Evolutionary conservation across 1,140 invertebrate genomes (phyloP), one percentile per base, ranked within the genome.

Genomic region (Drosophila arawakana): DNA sequence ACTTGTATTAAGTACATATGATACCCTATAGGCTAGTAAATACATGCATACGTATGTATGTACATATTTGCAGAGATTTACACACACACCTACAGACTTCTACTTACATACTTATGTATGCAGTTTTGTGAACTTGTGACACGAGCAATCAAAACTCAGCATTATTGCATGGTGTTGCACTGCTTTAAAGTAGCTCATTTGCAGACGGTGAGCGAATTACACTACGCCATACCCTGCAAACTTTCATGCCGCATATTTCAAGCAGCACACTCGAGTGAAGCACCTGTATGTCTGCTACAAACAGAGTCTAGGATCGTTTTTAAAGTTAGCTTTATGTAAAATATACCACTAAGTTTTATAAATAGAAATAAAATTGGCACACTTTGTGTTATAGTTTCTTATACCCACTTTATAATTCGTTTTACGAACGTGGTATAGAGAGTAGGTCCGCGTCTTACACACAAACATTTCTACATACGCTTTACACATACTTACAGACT

Each of bases 121-220:
- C 34, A 62, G 54, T 57, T 57, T 30, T 57, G 54, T 57, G 54
- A 57, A 57, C 54, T 57, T 57, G 54, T 57, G 54, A 57, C 54
- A 57, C 54, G 37, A 57, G 54, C 54, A 57, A 57, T 57, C 54
- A 57, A 57, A 57, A 57, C 54, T 57, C 54, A 57, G 54, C 54
- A 57, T 57, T 57, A 57, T 57, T 57, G 54, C 35, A 21, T 57
- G 54, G 35, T 57, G 54, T 41, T 57, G 54, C 34, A 57, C 54
- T 57, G 54, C 54, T 57, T 57, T 41, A 57, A 57, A 57, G 54
- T 57, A 57, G 54, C 54, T 25, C 54, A 57, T 25, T 57, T 41
- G 18, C 25, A 21, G 11, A 10, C 7, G 13, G 5, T 9, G 8
- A 43, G 18, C 9, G 18, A 21, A 57, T 8, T 21, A 35, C 25